These are phyloP conservation scores for Mastigias papua DNA, from an alignment of 30 jellyfish, hydroid and myxozoan species.

Conservation along the genomic window DNA sequence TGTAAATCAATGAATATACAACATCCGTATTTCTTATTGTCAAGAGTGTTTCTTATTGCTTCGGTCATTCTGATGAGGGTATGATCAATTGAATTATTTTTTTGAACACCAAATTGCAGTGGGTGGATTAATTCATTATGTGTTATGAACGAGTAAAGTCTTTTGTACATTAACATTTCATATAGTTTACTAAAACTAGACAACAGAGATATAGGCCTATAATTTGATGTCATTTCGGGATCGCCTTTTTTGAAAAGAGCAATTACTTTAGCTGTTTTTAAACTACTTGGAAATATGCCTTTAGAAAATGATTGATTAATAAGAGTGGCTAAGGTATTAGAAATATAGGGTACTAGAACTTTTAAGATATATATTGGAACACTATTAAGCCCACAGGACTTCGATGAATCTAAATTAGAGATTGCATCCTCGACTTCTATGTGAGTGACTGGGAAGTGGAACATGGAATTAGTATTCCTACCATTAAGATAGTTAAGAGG, in stretches of 20 bases:
- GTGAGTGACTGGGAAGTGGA: conserved; percentile 41
- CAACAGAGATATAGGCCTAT: conserved; percentile 74
- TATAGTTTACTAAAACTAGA: conserved; percentile 62
- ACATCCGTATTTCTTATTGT: conserved; percentile 56
- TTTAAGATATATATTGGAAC: conserved; percentile 46
- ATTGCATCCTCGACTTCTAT: conserved; percentile 48
- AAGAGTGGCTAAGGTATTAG: conserved; percentile 23
- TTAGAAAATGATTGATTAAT: conserved; percentile 32
- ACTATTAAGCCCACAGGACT: conserved; percentile 51
- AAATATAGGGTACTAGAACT: conserved; percentile 34
- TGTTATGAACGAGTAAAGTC: conserved; percentile 37
- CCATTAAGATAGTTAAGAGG: conserved; percentile 20
- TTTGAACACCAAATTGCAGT: conserved; percentile 71
- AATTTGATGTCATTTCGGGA: conserved; percentile 45
- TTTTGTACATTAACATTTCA: conserved; percentile 58
- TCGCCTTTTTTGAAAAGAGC: conserved; percentile 63
- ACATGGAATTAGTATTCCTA: conserved; percentile 25
- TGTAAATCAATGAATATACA: conserved; percentile 57
- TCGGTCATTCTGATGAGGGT: conserved; percentile 68
- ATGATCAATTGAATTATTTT: conserved; percentile 51
- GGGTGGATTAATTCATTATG: conserved; percentile 16
- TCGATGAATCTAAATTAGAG: conserved; percentile 11
- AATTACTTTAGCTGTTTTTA: conserved; percentile 73
- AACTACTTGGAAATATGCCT: conserved; percentile 40
- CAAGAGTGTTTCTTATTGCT: conserved; percentile 60